Evolutionary conservation across 2,888 invertebrate species (phyloP).

Genomic region (Lymantria dispar): DNA sequence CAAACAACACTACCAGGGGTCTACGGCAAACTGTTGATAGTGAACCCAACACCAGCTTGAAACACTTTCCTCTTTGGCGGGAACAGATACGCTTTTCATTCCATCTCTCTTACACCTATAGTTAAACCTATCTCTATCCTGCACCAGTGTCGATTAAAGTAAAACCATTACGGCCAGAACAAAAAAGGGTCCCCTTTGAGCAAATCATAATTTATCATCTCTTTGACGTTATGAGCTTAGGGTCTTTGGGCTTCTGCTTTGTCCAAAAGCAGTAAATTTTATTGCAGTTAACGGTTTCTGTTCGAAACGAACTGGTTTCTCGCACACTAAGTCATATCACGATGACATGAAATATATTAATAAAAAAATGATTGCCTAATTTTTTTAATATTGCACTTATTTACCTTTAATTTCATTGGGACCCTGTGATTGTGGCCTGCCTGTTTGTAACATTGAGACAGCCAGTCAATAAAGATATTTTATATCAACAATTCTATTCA

Average conservation of each 20-base stretch:
- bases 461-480: too few species aligned
- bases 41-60: slow-evolving; percentile 66
- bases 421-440: too few species aligned
- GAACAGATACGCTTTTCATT: slow-evolving; percentile 59
- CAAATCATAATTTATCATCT: slow-evolving; percentile 81
- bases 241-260: slow-evolving; percentile 65
- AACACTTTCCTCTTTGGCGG: slow-evolving; percentile 72
- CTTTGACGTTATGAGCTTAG: slow-evolving; percentile 72
- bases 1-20: slow-evolving; percentile 51
- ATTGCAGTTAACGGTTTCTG: slow-evolving; percentile 64
- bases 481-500: too few species aligned
- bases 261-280: slow-evolving; percentile 70
- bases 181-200: slow-evolving; percentile 81
- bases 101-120: slow-evolving; percentile 43
- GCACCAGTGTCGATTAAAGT: slow-evolving; percentile 69
- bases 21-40: slow-evolving; percentile 73
- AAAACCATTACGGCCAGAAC: slow-evolving; percentile 79
- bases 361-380: background rate
- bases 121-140: slow-evolving; percentile 33
- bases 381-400: too few species aligned
- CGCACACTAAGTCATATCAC: background rate
- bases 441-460: too few species aligned
- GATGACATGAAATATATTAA: background rate
- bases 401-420: too few species aligned
- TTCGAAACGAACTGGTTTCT: slow-evolving; percentile 20